These are phyloP conservation scores for Puma concolor DNA, from an alignment of 2,113 vertebrate genomes.

Conservation along the genomic window DNA sequence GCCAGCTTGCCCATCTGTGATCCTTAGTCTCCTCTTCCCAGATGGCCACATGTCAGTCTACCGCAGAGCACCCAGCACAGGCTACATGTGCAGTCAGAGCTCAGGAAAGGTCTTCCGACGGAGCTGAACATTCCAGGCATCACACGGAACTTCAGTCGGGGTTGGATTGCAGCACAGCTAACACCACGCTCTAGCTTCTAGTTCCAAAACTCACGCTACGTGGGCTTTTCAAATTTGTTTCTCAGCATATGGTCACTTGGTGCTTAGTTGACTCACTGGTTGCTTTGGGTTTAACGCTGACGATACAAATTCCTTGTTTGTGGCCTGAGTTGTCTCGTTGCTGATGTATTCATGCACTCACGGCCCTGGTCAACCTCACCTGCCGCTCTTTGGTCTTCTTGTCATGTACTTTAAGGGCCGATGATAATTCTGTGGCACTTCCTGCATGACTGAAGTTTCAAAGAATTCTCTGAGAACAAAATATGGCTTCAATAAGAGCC, in stretches of 20 bases:
- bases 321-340: background rate
- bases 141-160: background rate
- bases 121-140: background rate
- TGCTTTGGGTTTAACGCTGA: background rate
- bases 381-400: fast-evolving
- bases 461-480: background rate
- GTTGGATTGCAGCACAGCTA: background rate
- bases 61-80: fast-evolving
- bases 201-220: background rate
- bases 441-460: background rate
- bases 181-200: fast-evolving
- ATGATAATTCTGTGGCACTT: fast-evolving
- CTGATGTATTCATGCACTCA: fast-evolving
- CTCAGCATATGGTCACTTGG: no score
- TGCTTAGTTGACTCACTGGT: no score
- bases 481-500: fast-evolving
- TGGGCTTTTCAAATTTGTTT: no score
- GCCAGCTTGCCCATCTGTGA: fast-evolving
- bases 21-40: background rate
- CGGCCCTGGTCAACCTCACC: fast-evolving
- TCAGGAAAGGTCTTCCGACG: fast-evolving
- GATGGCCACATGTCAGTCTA: fast-evolving
- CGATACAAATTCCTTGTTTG: background rate
- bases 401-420: background rate
- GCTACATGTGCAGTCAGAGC: fast-evolving